Conservation (phyloP, 2,113 vertebrate species). For the Gymnocephalus cernua region DNA sequence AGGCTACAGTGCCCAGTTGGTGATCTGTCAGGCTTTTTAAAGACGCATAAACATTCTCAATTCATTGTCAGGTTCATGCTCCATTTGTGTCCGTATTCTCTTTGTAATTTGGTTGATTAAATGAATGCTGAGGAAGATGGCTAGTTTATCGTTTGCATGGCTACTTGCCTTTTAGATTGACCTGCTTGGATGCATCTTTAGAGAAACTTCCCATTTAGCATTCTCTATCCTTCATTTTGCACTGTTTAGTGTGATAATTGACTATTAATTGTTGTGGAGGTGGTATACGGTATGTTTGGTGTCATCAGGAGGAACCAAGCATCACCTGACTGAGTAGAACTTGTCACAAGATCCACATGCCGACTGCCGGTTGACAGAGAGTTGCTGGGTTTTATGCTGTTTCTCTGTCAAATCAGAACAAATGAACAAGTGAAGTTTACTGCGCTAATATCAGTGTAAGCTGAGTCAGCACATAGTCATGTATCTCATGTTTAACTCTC, state of each 20-base stretch:
- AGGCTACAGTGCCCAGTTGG: constrained; percentile 13
- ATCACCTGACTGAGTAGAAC: constrained; percentile 8
- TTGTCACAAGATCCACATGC: constrained; percentile 15
- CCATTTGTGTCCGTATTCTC: constrained; percentile 46
- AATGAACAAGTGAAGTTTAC: constrained; percentile 17
- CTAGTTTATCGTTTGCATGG: constrained; percentile 86
- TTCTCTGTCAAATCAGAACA: constrained; percentile 39
- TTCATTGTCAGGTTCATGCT: constrained; percentile 69
- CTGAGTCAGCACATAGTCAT: constrained; percentile 35
- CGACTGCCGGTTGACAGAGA: constrained; percentile 20
- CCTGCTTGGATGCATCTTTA: constrained; percentile 73
- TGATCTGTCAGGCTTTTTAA: constrained; percentile 34
- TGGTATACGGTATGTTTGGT: constrained; percentile 50
- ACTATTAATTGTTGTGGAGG: constrained; percentile 47
- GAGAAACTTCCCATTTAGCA: constrained; percentile 1
- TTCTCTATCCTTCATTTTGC: constrained; percentile 26
- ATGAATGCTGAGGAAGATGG: constrained; percentile 33
- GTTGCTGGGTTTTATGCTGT: constrained; percentile 26
- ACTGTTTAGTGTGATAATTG: constrained; percentile 34
- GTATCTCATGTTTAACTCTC: constrained; percentile 52
- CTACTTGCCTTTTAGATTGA: constrained; percentile 88
- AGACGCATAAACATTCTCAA: constrained; percentile 55
- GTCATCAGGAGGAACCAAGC: constrained; percentile 26
- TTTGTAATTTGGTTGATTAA: constrained; percentile 38
- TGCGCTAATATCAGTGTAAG: constrained; percentile 30